These are phyloP conservation scores for Habropoda laboriosa DNA, from an alignment of 1,140 invertebrate species.

Conservation along the genomic window DNA sequence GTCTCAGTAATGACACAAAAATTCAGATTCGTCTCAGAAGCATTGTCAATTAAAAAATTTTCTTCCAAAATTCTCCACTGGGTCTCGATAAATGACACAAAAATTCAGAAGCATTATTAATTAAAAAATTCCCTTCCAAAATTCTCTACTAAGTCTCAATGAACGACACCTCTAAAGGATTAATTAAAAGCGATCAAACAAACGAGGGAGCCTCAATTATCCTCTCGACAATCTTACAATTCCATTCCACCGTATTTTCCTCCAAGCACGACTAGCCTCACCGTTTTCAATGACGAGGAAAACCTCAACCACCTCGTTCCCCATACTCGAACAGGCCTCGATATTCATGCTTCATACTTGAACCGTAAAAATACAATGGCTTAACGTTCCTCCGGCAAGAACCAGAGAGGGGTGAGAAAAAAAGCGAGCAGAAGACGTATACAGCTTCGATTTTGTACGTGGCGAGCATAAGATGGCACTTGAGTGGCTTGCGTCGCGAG, in stretches of 20 bases:
- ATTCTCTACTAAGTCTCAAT: background rate
- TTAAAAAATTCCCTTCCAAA: no score
- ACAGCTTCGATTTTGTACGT: background rate
- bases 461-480: conserved; percentile 20
- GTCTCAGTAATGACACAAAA: no score
- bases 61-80: no score
- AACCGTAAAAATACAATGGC: background rate
- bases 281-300: background rate
- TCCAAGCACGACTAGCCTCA: background rate
- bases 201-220: no score
- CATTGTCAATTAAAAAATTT: no score
- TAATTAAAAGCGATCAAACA: no score
- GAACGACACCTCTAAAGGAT: no score
- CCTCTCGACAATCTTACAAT: background rate
- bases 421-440: background rate
- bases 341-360: conserved; percentile 1
- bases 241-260: background rate
- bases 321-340: conserved; percentile 5
- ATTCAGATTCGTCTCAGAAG: no score
- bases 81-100: no score
- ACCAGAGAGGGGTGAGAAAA: no score
- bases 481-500: conserved; percentile 5
- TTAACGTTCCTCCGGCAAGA: background rate
- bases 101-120: background rate
- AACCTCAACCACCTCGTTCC: background rate